Evolutionary conservation across 2,113 vertebrate genomes (phyloP), one percentile per base, ranked within the genome.

Genomic region (Perca schrenkii): DNA sequence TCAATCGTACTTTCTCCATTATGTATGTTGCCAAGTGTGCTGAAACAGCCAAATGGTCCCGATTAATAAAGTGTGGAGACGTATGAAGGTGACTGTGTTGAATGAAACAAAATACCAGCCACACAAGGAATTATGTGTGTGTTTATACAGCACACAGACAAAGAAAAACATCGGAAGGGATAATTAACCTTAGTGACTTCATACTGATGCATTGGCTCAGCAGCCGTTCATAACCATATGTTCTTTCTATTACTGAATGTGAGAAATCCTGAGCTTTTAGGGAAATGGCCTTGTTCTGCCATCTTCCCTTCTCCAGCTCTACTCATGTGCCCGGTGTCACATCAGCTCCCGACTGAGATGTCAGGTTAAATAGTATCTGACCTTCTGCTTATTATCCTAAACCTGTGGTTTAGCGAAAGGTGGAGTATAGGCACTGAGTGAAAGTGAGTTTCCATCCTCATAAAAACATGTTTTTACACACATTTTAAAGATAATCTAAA

Each of bases 151-250:
- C 3, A 1, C 68, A 52, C 72, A 60, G 73, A 87, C 80, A 88
- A 88, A 89, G 82, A 86, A 83, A 89, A 89, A 74, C 86, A 80
- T 81, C 13, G 73, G 84, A 87, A 73, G 31, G 87, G 70, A 82
- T 79, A 85, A 90, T 94, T 87, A 90, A 91, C 91, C 84, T 83
- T 25, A 0, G 31, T 81, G 85, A 89, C 85, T 86, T 81, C 50
- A 57, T 70, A 61, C 53, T 52, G 86, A 79, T 79, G 79, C 65
- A 7, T 50, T 76, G 73, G 52, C 72, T 88, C 67, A 50, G 83
- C 86, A 66, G 53, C 79, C 15, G 7, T 63, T 83, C 70, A 17
- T 69, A 68, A 81, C 72, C 89, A 91, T 73, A 61, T 90, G 89
- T 87, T 89, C 52, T 80, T 66, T 90, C 75, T 52, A 67, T 83